phyloP scores from a whole-genome alignment of 2,888 invertebrate genomes.

The Eupithecia centaureata region DNA sequence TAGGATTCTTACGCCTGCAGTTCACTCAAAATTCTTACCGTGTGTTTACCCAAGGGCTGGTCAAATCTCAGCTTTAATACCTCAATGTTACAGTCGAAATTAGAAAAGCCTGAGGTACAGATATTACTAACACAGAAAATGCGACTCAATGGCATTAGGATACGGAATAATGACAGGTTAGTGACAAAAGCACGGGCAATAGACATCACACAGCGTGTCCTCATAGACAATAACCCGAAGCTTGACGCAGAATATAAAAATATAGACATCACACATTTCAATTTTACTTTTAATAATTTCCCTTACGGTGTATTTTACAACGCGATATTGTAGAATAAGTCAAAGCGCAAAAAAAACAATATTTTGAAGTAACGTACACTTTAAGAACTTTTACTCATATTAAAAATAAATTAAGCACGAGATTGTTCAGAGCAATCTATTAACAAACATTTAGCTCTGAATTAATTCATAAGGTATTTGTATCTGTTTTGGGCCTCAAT shows the following conservation, averaged over 20 bases:
- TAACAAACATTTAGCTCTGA: background rate
- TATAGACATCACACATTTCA: constrained; percentile 10
- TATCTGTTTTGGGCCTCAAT: background rate
- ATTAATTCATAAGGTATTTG: background rate
- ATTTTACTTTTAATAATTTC: background rate
- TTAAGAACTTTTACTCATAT: too few relatives aligned
- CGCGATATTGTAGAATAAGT: background rate
- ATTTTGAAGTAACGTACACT: constrained; percentile 2
- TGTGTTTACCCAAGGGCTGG: constrained; percentile 11
- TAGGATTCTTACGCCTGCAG: constrained; percentile 9
- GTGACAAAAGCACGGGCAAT: constrained; percentile 61
- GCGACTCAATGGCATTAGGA: constrained; percentile 26
- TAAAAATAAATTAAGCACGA: background rate
- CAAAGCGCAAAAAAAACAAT: background rate
- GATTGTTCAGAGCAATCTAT: background rate
- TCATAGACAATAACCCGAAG: constrained; percentile 74
- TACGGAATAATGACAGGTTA: constrained; percentile 49
- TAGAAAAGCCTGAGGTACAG: constrained; percentile 26
- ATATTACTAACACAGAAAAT: constrained; percentile 34
- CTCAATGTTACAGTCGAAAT: constrained; percentile 12
- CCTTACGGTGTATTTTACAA: constrained; percentile 10
- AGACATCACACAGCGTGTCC: constrained; percentile 70
- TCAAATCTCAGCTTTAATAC: constrained; percentile 18
- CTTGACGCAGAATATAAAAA: constrained; percentile 53
- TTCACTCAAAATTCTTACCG: constrained; percentile 26